Percentiles rank a stretch among this genome's conserved stretches.
Evolutionary conservation across 2,888 invertebrate species (phyloP).

Genomic region (Apotomis turbidana): DNA sequence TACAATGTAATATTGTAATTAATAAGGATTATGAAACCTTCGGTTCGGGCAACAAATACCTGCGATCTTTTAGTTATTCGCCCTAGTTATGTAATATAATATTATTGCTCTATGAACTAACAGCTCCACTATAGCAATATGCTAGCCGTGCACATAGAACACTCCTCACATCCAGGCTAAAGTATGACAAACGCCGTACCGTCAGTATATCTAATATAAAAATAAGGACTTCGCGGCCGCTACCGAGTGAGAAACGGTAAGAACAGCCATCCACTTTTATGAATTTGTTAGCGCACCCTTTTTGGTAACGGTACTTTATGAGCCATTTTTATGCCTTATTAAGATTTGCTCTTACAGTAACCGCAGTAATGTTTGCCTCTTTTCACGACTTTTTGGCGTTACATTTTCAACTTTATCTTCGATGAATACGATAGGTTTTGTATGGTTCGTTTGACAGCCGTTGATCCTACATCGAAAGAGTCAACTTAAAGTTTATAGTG

Average conservation of each 20-base stretch:
- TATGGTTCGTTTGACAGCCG: neutral
- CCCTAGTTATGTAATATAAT: too few relatives aligned
- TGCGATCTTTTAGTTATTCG: too few relatives aligned
- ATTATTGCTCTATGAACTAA: too few relatives aligned
- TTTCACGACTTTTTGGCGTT: neutral
- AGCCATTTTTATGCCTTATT: constrained; percentile 33
- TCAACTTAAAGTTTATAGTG: constrained; percentile 18
- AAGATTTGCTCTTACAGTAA: constrained; percentile 24
- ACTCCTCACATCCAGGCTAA: constrained; percentile 13
- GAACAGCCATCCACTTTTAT: constrained; percentile 30
- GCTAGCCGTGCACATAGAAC: neutral
- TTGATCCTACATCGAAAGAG: neutral
- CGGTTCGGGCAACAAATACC: too few relatives aligned
- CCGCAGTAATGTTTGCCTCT: constrained; percentile 11
- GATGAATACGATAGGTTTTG: neutral
- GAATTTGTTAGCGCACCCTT: constrained; percentile 35
- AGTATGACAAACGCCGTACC: constrained; percentile 18
- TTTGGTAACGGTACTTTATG: constrained; percentile 37
- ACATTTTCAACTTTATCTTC: neutral
- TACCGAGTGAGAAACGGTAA: constrained; percentile 13
- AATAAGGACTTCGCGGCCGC: constrained; percentile 24
- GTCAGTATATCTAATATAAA: constrained; percentile 17
- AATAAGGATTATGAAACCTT: too few relatives aligned
- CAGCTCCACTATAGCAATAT: neutral
- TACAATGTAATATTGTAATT: too few relatives aligned